Conservation (phyloP, 2,797 vertebrate species). For the Helostoma temminkii region DNA sequence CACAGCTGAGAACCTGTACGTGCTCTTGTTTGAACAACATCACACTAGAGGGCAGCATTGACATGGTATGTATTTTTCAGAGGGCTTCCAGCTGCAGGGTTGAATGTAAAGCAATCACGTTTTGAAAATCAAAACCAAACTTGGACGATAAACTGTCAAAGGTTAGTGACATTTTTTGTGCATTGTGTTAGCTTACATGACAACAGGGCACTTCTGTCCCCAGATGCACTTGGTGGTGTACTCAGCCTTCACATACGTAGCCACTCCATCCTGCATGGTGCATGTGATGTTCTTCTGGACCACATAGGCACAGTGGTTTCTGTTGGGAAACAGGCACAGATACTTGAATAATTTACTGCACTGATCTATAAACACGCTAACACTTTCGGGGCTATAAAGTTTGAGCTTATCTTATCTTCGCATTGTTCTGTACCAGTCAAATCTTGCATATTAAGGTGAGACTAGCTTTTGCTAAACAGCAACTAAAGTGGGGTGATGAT, state of each 20-base stretch:
- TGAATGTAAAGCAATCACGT: neutral
- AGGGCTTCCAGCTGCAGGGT: neutral
- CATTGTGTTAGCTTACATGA: constrained; percentile 87
- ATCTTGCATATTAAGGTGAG: neutral
- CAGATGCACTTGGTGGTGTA: constrained; percentile 95
- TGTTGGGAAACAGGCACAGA: constrained; percentile 60
- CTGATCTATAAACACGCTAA: neutral
- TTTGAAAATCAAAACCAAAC: neutral
- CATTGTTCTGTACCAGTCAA: neutral
- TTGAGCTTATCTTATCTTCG: no score
- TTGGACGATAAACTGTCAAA: neutral
- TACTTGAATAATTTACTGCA: neutral
- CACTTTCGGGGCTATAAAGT: no score
- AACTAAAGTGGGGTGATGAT: neutral
- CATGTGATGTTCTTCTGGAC: constrained; percentile 96
- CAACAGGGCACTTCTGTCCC: constrained; percentile 94
- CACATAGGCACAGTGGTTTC: constrained; percentile 95
- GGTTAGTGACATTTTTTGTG: neutral
- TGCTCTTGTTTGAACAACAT: neutral
- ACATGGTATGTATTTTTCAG: neutral
- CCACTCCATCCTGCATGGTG: constrained; percentile 90
- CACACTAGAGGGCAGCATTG: constrained; percentile 78
- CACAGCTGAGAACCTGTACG: neutral
- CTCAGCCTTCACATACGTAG: constrained; percentile 93
- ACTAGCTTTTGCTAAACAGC: neutral